These are phyloP conservation scores for Chunga burmeisteri DNA, from an alignment of 2,113 vertebrate species.

Conservation along the genomic window DNA sequence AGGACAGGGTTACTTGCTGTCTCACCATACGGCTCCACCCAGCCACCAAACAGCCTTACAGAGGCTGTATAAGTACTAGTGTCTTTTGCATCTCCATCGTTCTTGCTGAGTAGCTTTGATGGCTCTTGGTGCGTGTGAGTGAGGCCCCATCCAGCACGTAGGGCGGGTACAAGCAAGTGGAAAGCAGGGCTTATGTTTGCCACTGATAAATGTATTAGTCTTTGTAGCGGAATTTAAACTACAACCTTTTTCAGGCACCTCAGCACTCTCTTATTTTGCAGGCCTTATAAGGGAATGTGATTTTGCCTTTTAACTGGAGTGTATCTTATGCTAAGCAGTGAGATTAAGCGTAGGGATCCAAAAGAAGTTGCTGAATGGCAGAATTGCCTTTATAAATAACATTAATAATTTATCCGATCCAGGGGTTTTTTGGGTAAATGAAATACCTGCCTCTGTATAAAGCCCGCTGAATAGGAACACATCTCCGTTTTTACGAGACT, in stretches of 20 bases:
- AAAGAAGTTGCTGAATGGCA: slow-evolving; percentile 72
- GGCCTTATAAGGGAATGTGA: slow-evolving; percentile 66
- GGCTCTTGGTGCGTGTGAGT: background rate
- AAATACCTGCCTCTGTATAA: slow-evolving; percentile 68
- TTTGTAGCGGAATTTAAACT: slow-evolving; percentile 58
- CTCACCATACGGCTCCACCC: background rate
- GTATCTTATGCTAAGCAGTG: slow-evolving; percentile 70
- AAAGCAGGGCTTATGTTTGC: slow-evolving; percentile 63
- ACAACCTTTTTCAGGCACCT: slow-evolving; percentile 51
- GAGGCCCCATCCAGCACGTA: background rate
- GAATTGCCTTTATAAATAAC: slow-evolving; percentile 73
- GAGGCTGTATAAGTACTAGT: background rate
- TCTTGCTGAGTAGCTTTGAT: background rate
- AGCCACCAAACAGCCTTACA: background rate
- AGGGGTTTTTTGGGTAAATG: slow-evolving; percentile 46
- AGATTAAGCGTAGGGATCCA: slow-evolving; percentile 59
- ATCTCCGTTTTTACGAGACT: slow-evolving; percentile 57
- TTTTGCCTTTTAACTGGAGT: slow-evolving; percentile 67
- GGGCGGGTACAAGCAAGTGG: background rate
- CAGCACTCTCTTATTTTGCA: slow-evolving; percentile 27
- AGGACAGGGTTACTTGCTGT: background rate
- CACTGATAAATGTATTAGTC: slow-evolving; percentile 69
- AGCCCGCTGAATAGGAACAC: slow-evolving; percentile 67
- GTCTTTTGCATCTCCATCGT: background rate
- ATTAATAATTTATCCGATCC: slow-evolving; percentile 72